phyloP scores from a whole-genome alignment of 1,140 invertebrate species.

The Maconellicoccus hirsutus region DNA sequence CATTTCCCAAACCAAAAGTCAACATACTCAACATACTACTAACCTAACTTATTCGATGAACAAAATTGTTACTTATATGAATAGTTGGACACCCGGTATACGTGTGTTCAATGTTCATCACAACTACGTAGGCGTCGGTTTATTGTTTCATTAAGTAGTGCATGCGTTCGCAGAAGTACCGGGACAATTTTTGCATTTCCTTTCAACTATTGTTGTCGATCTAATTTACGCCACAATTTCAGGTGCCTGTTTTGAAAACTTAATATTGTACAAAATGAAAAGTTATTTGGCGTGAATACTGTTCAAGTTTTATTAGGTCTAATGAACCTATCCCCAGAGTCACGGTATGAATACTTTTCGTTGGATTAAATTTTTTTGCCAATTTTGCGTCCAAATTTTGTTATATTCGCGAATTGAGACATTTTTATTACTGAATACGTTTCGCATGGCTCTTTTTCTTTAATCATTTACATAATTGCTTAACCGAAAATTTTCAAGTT shows the following conservation, averaged over 20 bases:
- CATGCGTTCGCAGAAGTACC: too few species aligned
- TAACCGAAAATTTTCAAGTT: neutral
- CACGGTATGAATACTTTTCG: neutral
- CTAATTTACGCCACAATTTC: neutral
- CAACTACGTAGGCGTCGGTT: too few species aligned
- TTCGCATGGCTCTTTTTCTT: neutral
- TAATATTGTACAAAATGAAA: neutral
- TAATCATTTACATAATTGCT: neutral
- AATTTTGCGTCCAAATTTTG: neutral
- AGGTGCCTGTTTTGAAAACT: neutral
- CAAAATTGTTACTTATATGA: too few species aligned
- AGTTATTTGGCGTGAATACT: neutral
- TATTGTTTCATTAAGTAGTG: too few species aligned
- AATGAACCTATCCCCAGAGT: neutral
- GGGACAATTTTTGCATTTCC: too few species aligned
- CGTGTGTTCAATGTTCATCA: too few species aligned
- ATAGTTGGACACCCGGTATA: too few species aligned
- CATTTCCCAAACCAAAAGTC: too few species aligned
- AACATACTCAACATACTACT: too few species aligned
- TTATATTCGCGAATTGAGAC: too few species aligned
- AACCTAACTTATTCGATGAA: too few species aligned
- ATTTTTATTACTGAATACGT: too few species aligned
- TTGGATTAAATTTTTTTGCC: neutral
- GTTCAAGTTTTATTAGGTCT: neutral
- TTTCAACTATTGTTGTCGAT: neutral